These are phyloP conservation scores for Lagopus muta DNA, from an alignment of 2,113 vertebrate genomes.

Conservation along the genomic window DNA sequence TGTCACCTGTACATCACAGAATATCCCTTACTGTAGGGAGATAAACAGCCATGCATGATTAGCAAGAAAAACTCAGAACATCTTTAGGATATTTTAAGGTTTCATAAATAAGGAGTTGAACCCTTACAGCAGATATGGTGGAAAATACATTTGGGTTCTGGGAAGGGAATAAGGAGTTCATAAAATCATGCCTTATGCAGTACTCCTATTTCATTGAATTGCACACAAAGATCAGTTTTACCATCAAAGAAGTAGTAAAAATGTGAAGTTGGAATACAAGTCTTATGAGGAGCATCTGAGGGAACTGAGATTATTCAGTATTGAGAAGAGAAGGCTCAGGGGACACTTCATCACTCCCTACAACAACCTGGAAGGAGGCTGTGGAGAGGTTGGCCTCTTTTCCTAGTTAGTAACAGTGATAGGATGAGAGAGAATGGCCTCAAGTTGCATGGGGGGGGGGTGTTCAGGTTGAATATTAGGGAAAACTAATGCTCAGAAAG, in stretches of 20 bases:
- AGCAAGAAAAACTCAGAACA: not conserved
- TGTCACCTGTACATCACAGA: not conserved
- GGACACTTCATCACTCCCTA: too few species aligned
- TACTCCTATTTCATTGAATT: not conserved
- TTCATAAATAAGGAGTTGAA: not conserved
- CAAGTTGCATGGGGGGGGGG: too few species aligned
- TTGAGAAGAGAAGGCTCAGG: too few species aligned
- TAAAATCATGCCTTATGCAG: not conserved
- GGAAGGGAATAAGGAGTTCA: not conserved
- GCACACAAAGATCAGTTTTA: not conserved
- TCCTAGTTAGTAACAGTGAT: too few species aligned
- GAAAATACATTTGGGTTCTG: not conserved
- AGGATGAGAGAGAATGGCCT: too few species aligned
- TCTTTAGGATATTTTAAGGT: not conserved
- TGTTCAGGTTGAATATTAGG: too few species aligned
- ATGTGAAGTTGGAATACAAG: too few species aligned
- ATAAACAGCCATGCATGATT: not conserved
- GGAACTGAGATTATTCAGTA: too few species aligned
- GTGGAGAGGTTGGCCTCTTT: too few species aligned
- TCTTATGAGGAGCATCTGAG: too few species aligned
- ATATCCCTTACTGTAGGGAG: not conserved
- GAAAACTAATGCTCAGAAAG: too few species aligned
- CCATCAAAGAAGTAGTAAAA: not conserved
- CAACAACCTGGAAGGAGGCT: too few species aligned
- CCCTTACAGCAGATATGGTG: not conserved